Base-by-base conservation (phyloP, 2,797 vertebrate genomes). In the Smutsia temminckii region DNA sequence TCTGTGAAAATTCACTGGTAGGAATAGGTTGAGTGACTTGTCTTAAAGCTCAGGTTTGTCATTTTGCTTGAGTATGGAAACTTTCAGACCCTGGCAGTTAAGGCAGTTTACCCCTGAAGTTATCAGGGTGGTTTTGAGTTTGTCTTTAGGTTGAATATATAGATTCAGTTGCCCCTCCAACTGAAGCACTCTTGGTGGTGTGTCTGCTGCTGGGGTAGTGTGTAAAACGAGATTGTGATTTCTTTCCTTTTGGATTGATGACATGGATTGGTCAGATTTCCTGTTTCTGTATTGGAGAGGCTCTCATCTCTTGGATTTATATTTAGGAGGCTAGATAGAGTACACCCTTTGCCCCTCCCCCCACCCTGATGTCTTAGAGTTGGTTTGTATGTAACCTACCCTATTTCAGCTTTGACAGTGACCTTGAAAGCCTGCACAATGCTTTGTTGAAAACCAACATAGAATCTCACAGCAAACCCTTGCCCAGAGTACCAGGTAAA, bases 371-470 rank as follows among this genome's bases (percentile, higher is more conserved):
- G 10, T 46, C 46, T 46, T 12, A 12, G 46, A 53, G 74, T 18
- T 0, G 75, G 12, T 34, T 86, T 92, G 7, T 85, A 0, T 89
- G 1, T 94, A 95, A 95, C 49, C 40, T 96, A 2, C 77, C 40
- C 46, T 96, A 23, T 97, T 93, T 78, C 96, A 99, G 99, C 97
- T 98, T 99, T 97, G 99, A 99, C 97, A 99, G 97, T 32, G 99
- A 99, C 91, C 98, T 99, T 42, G 99, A 99, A 97, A 99, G 98
- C 97, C 98, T 99, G 68, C 99, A 98, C 89, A 98, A 98, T 0
- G 98, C 99, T 6, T 97, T 99, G 92, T 97, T 99, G 90, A 99
- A 99, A 98, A 98, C 99, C n/a, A 99, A 98, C 75, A 98, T 99
- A 95, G 99, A 99, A 51, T 97, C 98, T 0, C 94, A 98, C 6